Evolutionary conservation across 2,797 vertebrate species (phyloP), one percentile per base, ranked within the genome.

Genomic region (Macropodus opercularis): DNA sequence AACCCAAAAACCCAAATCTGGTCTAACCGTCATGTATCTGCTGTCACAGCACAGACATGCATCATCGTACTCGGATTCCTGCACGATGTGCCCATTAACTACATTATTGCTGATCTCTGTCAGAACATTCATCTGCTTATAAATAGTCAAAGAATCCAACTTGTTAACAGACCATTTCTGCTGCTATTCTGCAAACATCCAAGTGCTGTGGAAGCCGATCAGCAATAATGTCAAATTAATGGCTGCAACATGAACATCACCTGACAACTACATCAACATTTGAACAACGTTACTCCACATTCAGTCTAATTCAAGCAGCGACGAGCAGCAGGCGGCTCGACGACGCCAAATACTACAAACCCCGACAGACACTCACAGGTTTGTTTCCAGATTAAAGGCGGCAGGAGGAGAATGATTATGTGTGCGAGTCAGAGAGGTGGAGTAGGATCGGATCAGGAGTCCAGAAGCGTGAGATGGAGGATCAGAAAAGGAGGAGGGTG

Each of bases 341-440:
- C 32, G 17, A 38, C 39, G 35, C 24, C 60, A 38, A 29, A 36
- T 9, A 35, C 21, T 32, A 6, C 35, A 54, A 47, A 38, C 4
- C 13, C 8, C 2, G 4, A 9, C 51, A 63, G 62, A 72, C 70
- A 91, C 90, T 90, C 89, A 91, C 89, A 64, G 77, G 65, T 85
- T 17, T 57, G 18, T 41, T 58, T 73, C 48, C 23, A 47, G 43
- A 31, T 59, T 29, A 56, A 67, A 75, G 62, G 62, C 69, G 64
- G 65, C 22, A 57, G 38, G 43, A 63, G 69, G 27, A 55, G 39
- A 32, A 58, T 63, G 24, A 62, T 57, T 54, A 22, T 47, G 72
- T 57, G 71, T 48, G 63, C 18, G 32, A 52, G 62, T 66, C 36
- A 57, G 44, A n/a, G 35, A 17, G 27, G 56, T 32, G 58, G 39